These are phyloP conservation scores for Bovichtus diacanthus DNA, from an alignment of 2,797 vertebrate genomes.

Conservation along the genomic window DNA sequence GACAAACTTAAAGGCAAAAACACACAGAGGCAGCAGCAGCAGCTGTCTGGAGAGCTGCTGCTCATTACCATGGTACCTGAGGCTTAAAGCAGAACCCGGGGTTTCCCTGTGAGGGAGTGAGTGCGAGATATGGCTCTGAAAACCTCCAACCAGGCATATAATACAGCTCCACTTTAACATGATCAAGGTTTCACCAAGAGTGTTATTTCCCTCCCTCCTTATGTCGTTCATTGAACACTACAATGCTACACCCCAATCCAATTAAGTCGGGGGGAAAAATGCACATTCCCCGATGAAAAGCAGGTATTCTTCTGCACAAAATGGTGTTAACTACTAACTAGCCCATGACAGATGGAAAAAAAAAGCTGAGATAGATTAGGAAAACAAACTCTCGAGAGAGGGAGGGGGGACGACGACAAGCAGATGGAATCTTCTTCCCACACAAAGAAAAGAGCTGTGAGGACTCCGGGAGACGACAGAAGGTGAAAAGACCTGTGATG, in stretches of 20 bases:
- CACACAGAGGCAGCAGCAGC: constrained; percentile 36
- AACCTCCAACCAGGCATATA: constrained; percentile 34
- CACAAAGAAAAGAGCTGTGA: constrained; percentile 26
- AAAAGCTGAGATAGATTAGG: constrained; percentile 47
- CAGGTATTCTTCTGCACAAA: constrained; percentile 27
- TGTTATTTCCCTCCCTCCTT: background rate
- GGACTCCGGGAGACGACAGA: constrained; percentile 26
- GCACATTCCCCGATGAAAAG: constrained; percentile 31
- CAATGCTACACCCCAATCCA: constrained; percentile 26
- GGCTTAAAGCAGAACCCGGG: constrained; percentile 64
- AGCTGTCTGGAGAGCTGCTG: constrained; percentile 63
- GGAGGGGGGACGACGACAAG: constrained; percentile 2
- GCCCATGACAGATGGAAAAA: constrained; percentile 55
- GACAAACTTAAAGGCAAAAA: background rate
- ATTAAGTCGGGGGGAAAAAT: constrained; percentile 29
- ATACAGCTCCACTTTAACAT: constrained; percentile 22
- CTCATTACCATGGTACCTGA: constrained; percentile 78
- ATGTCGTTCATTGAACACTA: constrained; percentile 29
- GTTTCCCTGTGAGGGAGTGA: constrained; percentile 59
- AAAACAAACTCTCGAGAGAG: constrained; percentile 32
- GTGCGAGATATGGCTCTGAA: constrained; percentile 29
- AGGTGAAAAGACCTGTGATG: constrained; percentile 40
- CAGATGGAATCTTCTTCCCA: constrained; percentile 54
- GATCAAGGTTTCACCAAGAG: constrained; percentile 12
- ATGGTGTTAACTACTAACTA: constrained; percentile 36